phyloP scores from a whole-genome alignment of 2,888 invertebrate species.

The Lithophane socia region DNA sequence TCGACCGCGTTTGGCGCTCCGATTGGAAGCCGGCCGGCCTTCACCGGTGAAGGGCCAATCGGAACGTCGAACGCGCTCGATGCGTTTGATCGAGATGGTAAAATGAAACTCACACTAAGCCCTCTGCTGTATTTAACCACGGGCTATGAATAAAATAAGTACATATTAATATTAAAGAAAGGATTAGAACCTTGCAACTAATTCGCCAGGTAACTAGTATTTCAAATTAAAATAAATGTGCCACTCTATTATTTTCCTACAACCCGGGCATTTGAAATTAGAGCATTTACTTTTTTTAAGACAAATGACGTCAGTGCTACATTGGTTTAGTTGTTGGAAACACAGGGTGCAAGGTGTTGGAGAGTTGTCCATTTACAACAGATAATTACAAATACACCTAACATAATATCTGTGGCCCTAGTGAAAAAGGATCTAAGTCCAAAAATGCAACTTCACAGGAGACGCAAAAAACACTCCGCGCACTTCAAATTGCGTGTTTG shows the following conservation, averaged over 20 bases:
- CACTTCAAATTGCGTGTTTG: too few species aligned
- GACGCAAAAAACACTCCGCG: too few species aligned
- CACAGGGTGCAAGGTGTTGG: not conserved
- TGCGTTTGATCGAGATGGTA: too few species aligned
- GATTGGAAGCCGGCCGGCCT: too few species aligned
- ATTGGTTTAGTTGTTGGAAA: not conserved
- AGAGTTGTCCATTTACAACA: not conserved
- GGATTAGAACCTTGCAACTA: not conserved
- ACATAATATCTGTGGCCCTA: too few species aligned
- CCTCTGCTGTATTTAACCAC: too few species aligned
- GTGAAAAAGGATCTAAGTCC: too few species aligned
- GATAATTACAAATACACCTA: not conserved
- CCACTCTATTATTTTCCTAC: not conserved
- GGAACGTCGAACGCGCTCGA: too few species aligned
- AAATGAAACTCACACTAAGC: too few species aligned
- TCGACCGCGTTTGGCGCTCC: too few species aligned
- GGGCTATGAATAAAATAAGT: not conserved
- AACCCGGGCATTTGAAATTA: not conserved
- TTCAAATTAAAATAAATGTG: conserved; percentile 8
- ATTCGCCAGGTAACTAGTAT: not conserved
- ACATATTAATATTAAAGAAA: not conserved
- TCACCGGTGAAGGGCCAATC: too few species aligned
- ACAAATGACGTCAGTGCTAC: not conserved
- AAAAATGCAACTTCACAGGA: too few species aligned
- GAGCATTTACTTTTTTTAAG: not conserved